phyloP scores from a whole-genome alignment of 2,888 invertebrate species.

The Acrobeloides nanus region DNA sequence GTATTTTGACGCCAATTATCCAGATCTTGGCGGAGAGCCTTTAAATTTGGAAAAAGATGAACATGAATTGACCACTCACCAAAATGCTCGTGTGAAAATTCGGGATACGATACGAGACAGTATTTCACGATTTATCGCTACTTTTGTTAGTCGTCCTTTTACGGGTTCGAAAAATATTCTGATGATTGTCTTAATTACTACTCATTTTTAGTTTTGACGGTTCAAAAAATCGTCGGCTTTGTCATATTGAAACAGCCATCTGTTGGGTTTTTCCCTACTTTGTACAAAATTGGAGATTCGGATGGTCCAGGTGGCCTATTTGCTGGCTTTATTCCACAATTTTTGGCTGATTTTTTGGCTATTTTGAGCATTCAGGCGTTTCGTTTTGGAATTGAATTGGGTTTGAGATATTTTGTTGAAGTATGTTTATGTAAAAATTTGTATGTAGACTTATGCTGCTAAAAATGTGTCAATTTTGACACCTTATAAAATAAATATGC shows the following conservation, averaged over 20 bases:
- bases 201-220: conserved; percentile 70
- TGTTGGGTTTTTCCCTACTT: no score
- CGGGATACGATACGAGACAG: conserved; percentile 56
- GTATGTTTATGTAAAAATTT: no score
- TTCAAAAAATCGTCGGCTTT: conserved; percentile 82
- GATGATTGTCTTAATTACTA: no score
- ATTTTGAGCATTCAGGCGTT: conserved; percentile 67
- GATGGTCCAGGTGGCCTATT: conserved; percentile 73
- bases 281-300: conserved; percentile 75
- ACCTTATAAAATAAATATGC: no score
- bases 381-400: conserved; percentile 53
- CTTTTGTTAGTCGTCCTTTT: no score
- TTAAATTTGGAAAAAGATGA: conserved; percentile 31
- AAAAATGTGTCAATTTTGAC: no score
- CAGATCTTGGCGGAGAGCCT: conserved; percentile 42
- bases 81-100: conserved; percentile 33
- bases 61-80: conserved; percentile 30
- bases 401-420: no score
- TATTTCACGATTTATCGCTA: no score
- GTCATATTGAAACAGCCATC: no score
- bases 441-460: no score
- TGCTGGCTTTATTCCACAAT: conserved; percentile 76
- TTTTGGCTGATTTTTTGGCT: conserved; percentile 75
- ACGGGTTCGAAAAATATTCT: no score
- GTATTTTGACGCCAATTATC: conserved; percentile 45